These are phyloP conservation scores for Melospiza georgiana DNA, from an alignment of 2,113 vertebrate genomes.

Conservation along the genomic window DNA sequence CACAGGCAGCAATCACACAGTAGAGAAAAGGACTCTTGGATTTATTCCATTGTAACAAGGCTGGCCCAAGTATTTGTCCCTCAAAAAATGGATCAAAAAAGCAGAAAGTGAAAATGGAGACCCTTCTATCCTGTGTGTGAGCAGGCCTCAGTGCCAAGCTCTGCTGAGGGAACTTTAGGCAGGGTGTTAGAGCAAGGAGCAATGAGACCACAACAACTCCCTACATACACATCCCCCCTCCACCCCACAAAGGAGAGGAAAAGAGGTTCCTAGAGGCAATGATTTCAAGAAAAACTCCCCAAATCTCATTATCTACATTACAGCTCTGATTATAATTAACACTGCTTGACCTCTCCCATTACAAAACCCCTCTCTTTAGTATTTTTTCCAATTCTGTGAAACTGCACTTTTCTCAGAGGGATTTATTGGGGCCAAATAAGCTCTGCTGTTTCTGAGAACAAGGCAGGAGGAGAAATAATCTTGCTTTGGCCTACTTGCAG, in stretches of 20 bases:
- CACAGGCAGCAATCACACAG: neutral
- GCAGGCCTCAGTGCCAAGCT: neutral
- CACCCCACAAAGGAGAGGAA: neutral
- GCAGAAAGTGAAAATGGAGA: neutral
- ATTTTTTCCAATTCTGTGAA: neutral
- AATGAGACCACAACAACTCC: neutral
- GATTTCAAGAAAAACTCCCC: neutral
- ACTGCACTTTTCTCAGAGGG: neutral
- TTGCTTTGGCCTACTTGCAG: neutral
- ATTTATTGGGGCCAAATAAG: neutral
- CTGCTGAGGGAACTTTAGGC: neutral
- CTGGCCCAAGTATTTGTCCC: neutral
- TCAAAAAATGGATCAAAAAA: neutral
- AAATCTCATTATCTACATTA: neutral
- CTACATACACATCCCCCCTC: accelerated
- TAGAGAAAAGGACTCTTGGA: neutral
- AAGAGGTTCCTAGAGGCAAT: neutral
- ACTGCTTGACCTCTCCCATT: neutral
- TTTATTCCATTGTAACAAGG: neutral
- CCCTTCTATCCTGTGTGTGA: neutral
- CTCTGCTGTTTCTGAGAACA: neutral
- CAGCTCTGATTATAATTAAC: neutral
- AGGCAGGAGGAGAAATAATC: neutral
- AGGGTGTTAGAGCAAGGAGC: neutral
- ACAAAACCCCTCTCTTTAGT: neutral